These are phyloP conservation scores for Drosophila sucinea DNA, from an alignment of 1,140 invertebrate species.

Conservation along the genomic window DNA sequence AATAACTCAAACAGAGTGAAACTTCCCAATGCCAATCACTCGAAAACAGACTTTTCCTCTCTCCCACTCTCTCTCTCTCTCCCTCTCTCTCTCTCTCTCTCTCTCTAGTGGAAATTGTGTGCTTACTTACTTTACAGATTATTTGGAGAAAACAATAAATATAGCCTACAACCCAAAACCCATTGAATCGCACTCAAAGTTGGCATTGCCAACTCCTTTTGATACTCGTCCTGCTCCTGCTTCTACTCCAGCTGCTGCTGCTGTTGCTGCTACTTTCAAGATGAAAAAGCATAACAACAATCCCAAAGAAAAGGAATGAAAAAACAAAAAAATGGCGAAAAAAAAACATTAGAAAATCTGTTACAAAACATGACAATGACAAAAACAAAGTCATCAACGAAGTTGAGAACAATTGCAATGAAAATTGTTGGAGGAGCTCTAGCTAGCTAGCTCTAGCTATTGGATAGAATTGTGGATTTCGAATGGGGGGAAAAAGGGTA, in stretches of 20 bases:
- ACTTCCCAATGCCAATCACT: constrained; percentile 50
- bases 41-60: neutral
- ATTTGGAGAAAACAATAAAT: constrained; percentile 65
- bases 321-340: neutral
- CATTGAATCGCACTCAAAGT: constrained; percentile 7
- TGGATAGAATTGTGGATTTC: neutral
- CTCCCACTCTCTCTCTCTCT: neutral
- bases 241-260: neutral
- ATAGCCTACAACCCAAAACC: constrained; percentile 22
- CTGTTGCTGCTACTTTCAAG: constrained; percentile 10
- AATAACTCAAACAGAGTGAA: constrained; percentile 45
- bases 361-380: constrained; percentile 61
- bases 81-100: neutral
- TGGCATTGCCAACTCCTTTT: neutral
- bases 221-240: neutral
- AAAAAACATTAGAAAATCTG: constrained; percentile 42
- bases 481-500: no score
- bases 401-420: constrained; percentile 64
- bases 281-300: constrained; percentile 11
- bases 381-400: constrained; percentile 72
- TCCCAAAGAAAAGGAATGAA: constrained; percentile 6
- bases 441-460: neutral
- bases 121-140: constrained; percentile 41
- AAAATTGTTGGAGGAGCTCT: constrained; percentile 30
- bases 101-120: neutral